Evolutionary conservation across 2,888 invertebrate species (phyloP).

Genomic region (Philonicus albiceps): DNA sequence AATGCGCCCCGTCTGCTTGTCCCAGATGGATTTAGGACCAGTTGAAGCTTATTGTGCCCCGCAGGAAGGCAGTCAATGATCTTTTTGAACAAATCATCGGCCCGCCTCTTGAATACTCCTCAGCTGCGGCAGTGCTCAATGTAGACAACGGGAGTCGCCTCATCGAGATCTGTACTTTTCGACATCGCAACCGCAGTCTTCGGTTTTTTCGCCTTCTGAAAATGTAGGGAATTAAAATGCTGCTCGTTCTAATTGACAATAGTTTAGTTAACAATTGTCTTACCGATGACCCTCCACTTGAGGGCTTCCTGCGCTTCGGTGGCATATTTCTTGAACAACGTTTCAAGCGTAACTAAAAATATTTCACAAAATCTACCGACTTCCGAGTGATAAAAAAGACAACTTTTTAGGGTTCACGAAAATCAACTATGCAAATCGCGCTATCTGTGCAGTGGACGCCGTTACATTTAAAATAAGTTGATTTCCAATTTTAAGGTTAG

Average conservation of each 20-base stretch:
- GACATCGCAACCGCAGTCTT: neutral
- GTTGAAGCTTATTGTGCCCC: slow-evolving; percentile 45
- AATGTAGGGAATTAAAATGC: neutral
- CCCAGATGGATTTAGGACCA: slow-evolving; percentile 55
- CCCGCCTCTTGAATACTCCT: slow-evolving; percentile 59
- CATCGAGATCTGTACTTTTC: neutral
- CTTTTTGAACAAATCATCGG: slow-evolving; percentile 53
- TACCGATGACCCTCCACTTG: neutral
- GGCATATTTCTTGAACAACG: neutral
- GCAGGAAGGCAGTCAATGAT: slow-evolving; percentile 51
- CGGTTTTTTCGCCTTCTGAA: slow-evolving; percentile 21
- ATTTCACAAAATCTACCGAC: neutral
- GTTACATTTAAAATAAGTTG: neutral
- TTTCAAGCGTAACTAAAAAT: neutral
- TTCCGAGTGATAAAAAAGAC: neutral
- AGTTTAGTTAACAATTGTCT: neutral
- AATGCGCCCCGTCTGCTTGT: slow-evolving; percentile 58
- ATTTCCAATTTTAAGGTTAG: neutral
- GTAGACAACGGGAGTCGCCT: slow-evolving; percentile 54
- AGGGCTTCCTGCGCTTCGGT: neutral
- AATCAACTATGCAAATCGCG: too few relatives aligned
- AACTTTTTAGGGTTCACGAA: too few relatives aligned
- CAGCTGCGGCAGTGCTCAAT: slow-evolving; percentile 61
- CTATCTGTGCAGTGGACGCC: neutral
- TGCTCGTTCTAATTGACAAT: neutral